Conservation (phyloP, 2,888 invertebrate genomes). For the Sinelater perroti region DNA sequence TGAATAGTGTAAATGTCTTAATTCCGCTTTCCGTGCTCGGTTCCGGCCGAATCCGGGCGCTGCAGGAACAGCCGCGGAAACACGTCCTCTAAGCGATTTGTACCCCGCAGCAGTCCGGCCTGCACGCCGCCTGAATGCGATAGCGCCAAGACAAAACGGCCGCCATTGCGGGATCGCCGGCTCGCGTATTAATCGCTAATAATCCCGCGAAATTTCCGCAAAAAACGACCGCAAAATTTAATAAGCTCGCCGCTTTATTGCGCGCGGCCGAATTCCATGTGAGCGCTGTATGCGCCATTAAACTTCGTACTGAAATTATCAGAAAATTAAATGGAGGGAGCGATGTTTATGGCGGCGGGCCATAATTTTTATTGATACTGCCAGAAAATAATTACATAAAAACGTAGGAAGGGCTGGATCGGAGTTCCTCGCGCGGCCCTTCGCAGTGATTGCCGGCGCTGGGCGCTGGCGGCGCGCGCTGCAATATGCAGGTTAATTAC, state of each 20-base stretch:
- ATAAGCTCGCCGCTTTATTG: constrained; percentile 24
- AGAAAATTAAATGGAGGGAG: constrained; percentile 34
- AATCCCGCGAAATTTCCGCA: neutral
- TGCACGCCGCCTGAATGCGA: constrained; percentile 22
- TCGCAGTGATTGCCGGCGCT: no score
- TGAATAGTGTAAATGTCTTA: constrained; percentile 33
- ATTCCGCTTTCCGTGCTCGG: constrained; percentile 30
- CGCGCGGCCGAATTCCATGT: constrained; percentile 30
- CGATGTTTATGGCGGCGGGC: constrained; percentile 34
- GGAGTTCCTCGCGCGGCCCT: no score
- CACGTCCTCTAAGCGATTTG: constrained; percentile 38
- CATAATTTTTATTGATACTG: constrained; percentile 33
- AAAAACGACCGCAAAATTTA: constrained; percentile 20
- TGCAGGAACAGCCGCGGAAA: constrained; percentile 32
- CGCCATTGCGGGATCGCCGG: neutral
- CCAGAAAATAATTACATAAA: constrained; percentile 20
- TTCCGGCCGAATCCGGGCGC: constrained; percentile 33
- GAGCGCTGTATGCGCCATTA: constrained; percentile 36
- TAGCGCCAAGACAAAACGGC: constrained; percentile 12
- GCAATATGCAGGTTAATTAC: no score
- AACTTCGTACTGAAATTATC: constrained; percentile 37
- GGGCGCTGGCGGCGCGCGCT: no score
- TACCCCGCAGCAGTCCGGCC: constrained; percentile 29
- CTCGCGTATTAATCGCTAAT: constrained; percentile 2
- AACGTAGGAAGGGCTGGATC: constrained; percentile 9